These are phyloP conservation scores for Dasysyrphus albostriatus DNA, from an alignment of 2,888 invertebrate genomes.

Conservation along the genomic window DNA sequence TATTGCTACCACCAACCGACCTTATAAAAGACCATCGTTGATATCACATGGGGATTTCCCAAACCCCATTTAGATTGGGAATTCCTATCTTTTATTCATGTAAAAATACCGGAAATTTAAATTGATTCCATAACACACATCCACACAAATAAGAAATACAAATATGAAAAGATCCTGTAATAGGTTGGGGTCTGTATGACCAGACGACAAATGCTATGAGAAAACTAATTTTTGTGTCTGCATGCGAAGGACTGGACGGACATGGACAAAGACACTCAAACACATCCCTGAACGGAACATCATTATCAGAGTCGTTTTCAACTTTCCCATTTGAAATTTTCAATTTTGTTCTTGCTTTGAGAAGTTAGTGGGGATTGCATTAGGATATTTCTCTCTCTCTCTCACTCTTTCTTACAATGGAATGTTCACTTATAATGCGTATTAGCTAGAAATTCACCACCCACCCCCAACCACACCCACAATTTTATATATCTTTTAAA, in stretches of 20 bases:
- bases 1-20: constrained; percentile 17
- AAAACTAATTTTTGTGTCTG: constrained; percentile 51
- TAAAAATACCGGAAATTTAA: constrained; percentile 64
- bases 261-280: background rate
- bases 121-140: constrained; percentile 42
- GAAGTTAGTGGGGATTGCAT: background rate
- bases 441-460: background rate
- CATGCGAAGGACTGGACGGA: constrained; percentile 10
- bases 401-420: background rate
- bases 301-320: constrained; percentile 27
- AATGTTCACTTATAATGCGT: background rate
- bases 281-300: background rate
- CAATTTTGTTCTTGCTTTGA: background rate
- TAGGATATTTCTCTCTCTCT: background rate
- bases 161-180: background rate
- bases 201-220: background rate
- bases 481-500: constrained; percentile 34
- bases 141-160: background rate
- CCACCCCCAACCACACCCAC: background rate
- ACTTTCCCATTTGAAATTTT: constrained; percentile 38
- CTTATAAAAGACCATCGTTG: constrained; percentile 17
- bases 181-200: background rate
- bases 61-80: background rate
- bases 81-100: constrained; percentile 26
- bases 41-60: background rate